Evolutionary conservation across 1,140 invertebrate species (phyloP).

Genomic region (Stenopsyche tienmushanensis): DNA sequence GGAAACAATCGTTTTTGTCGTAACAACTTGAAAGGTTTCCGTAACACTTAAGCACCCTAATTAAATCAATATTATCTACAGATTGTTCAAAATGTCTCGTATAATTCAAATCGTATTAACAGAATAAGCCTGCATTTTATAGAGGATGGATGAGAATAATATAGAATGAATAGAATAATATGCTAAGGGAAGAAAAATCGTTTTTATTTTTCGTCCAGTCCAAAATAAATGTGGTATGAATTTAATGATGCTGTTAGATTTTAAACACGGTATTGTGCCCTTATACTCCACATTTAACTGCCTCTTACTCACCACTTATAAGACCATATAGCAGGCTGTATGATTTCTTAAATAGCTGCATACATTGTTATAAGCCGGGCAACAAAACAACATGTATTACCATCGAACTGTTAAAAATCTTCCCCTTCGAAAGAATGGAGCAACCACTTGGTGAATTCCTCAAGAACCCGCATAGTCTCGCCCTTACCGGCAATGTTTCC

Average conservation of each 20-base stretch:
- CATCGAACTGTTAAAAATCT: conserved; percentile 31
- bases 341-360: conserved; percentile 25
- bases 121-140: too few relatives aligned
- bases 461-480: conserved; percentile 31
- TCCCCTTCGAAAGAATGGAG: conserved; percentile 1
- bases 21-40: conserved; percentile 3
- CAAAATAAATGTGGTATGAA: too few relatives aligned
- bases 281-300: conserved; percentile 10
- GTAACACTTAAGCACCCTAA: conserved; percentile 24
- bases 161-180: too few relatives aligned
- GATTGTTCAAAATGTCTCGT: too few relatives aligned
- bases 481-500: too few relatives aligned
- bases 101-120: too few relatives aligned
- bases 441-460: conserved; percentile 15
- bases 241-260: too few relatives aligned
- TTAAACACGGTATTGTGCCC: neutral
- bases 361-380: neutral
- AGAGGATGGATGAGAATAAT: too few relatives aligned
- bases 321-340: conserved; percentile 23
- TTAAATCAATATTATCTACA: conserved; percentile 29
- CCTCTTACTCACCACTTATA: conserved; percentile 21
- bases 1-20: conserved; percentile 3
- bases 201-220: too few relatives aligned
- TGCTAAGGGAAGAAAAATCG: too few relatives aligned
- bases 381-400: conserved; percentile 26